phyloP scores from a whole-genome alignment of 2,888 invertebrate genomes.

The Clepsis dumicolana region DNA sequence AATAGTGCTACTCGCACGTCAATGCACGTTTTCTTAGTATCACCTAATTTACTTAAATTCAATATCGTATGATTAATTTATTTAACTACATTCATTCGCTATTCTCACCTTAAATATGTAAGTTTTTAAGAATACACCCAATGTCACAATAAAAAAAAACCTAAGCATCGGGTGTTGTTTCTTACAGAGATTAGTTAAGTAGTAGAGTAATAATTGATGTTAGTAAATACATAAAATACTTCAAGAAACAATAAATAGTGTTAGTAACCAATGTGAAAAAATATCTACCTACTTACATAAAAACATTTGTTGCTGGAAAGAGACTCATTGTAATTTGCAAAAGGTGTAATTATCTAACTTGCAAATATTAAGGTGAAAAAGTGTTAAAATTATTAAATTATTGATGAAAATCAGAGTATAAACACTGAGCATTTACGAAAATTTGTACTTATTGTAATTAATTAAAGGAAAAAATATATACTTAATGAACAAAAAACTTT shows the following conservation, averaged over 20 bases:
- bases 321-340: neutral
- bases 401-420: neutral
- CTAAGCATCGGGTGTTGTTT: neutral
- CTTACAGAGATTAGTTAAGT: conserved; percentile 14
- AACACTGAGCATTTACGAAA: conserved; percentile 43
- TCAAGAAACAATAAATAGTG: neutral
- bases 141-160: conserved; percentile 25
- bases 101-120: conserved; percentile 35
- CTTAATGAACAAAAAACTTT: neutral
- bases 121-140: conserved; percentile 24
- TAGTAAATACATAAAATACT: neutral
- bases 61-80: conserved; percentile 63
- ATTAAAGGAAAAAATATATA: neutral
- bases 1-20: conserved; percentile 70
- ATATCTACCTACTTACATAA: neutral
- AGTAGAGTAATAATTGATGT: neutral
- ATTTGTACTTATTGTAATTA: conserved; percentile 35
- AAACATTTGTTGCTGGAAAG: neutral
- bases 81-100: conserved; percentile 50
- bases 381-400: neutral
- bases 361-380: neutral
- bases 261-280: neutral
- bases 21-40: conserved; percentile 51
- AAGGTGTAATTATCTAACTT: neutral
- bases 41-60: conserved; percentile 57